A percentile compares a stretch with the other conserved stretches of the same genome.
Evolutionary conservation across 1,140 invertebrate species (phyloP).

Genomic region (Penaeus vannamei): DNA sequence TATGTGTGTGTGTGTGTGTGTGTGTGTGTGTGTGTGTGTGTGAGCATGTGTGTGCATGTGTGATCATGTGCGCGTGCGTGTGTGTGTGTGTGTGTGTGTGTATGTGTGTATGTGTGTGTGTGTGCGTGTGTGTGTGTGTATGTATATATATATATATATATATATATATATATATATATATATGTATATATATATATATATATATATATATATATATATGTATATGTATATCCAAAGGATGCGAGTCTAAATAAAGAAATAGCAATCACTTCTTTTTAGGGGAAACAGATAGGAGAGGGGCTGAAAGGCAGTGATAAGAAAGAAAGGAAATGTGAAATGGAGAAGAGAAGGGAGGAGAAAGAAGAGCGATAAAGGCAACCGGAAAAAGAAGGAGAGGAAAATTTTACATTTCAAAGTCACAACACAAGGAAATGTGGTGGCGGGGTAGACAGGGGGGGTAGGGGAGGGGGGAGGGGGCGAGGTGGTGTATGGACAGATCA

Average conservation of each 20-base stretch:
- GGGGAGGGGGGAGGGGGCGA: no score
- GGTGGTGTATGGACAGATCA: no score
- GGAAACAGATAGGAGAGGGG: neutral
- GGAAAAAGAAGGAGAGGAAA: no score
- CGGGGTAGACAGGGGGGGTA: no score
- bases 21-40: neutral
- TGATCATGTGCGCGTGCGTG: neutral
- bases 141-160: constrained; percentile 22
- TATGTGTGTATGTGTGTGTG: no score
- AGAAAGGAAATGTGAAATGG: neutral
- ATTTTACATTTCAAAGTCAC: no score
- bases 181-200: constrained; percentile 7
- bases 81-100: neutral
- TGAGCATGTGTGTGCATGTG: neutral
- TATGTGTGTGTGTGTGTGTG: neutral
- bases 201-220: constrained; percentile 3
- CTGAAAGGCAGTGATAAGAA: neutral
- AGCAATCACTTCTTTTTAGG: no score
- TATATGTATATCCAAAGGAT: neutral
- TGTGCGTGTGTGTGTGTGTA: constrained; percentile 1
- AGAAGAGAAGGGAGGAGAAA: constrained; percentile 1
- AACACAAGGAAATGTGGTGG: no score
- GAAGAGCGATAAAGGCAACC: neutral
- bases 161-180: constrained; percentile 12
- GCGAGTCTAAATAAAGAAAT: neutral